phyloP scores from a whole-genome alignment of 2,888 invertebrate species.

The Ganaspis brasiliensis region DNA sequence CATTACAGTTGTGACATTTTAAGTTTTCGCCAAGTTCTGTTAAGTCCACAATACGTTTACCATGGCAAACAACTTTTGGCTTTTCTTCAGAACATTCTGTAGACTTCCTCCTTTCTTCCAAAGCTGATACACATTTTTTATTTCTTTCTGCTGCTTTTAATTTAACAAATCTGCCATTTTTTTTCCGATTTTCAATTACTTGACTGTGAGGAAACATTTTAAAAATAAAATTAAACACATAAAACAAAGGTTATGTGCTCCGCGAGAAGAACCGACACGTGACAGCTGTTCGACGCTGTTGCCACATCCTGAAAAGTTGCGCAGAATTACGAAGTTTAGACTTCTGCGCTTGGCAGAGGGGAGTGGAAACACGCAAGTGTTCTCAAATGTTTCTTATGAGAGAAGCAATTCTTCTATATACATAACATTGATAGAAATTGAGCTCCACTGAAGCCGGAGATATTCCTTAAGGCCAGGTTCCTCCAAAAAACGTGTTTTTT shows the following conservation, averaged over 20 bases:
- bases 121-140: slow-evolving; percentile 7
- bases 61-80: slow-evolving; percentile 9
- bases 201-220: not conserved
- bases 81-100: not conserved
- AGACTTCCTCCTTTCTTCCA: slow-evolving; percentile 7
- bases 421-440: not conserved
- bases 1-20: slow-evolving; percentile 53
- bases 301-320: not conserved
- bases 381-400: not conserved
- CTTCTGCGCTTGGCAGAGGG: not conserved
- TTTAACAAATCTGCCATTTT: slow-evolving; percentile 35
- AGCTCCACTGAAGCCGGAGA: not conserved
- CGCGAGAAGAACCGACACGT: not conserved
- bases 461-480: not conserved
- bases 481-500: too few species aligned
- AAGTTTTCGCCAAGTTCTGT: slow-evolving; percentile 50
- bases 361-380: not conserved
- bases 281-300: not conserved
- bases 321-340: not conserved
- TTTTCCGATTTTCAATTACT: not conserved
- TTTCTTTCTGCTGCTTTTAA: not conserved
- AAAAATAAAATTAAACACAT: not conserved
- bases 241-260: not conserved
- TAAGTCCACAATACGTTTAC: slow-evolving; percentile 54
- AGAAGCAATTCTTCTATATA: not conserved